Evolutionary conservation across 2,113 vertebrate genomes (phyloP).

Genomic region (Lota lota): DNA sequence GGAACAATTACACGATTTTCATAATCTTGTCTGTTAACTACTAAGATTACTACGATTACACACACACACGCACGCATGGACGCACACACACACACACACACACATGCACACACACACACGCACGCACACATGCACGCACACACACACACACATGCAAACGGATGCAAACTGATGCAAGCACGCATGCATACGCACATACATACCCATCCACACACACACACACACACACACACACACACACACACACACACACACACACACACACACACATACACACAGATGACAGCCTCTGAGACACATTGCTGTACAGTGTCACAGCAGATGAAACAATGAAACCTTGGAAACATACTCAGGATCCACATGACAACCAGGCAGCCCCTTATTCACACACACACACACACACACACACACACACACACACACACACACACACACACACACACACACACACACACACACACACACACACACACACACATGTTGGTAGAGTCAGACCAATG

Average conservation of each 20-base stretch:
- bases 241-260: too few relatives aligned
- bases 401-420: neutral
- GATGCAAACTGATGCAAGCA: neutral
- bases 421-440: slow-evolving; percentile 25
- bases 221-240: neutral
- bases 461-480: slow-evolving; percentile 15
- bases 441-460: slow-evolving; percentile 13
- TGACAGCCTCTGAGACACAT: too few relatives aligned
- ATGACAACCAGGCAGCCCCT: too few relatives aligned
- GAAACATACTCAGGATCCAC: too few relatives aligned
- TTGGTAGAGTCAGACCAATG: slow-evolving; percentile 33
- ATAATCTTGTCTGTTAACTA: too few relatives aligned
- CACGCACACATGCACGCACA: neutral
- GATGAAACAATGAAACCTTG: slow-evolving; percentile 44
- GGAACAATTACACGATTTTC: too few relatives aligned
- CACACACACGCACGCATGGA: neutral
- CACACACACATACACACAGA: too few relatives aligned
- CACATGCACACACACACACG: neutral
- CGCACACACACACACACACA: neutral
- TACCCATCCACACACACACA: neutral
- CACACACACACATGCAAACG: neutral
- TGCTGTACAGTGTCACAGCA: neutral
- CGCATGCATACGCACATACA: neutral
- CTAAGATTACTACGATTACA: too few relatives aligned
- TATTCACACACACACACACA: too few relatives aligned